Conservation (phyloP, 1,140 invertebrate species). For the Calephelis virginiensis region DNA sequence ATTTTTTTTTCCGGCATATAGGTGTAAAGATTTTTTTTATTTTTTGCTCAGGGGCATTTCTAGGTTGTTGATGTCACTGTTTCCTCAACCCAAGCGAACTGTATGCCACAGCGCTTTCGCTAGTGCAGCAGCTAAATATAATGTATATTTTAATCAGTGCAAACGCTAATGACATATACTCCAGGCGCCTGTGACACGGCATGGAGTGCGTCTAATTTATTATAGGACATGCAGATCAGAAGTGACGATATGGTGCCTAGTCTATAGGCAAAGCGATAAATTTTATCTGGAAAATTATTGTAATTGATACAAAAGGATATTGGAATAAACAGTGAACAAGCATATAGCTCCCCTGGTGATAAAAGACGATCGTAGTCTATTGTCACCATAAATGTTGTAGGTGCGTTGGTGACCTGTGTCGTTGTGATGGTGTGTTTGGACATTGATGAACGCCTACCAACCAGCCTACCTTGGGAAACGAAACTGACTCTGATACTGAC, state of each 20-base stretch:
- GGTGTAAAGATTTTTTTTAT: too few species aligned
- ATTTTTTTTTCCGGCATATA: too few species aligned
- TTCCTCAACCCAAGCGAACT: too few species aligned
- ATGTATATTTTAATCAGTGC: constrained; percentile 12
- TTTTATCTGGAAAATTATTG: background rate
- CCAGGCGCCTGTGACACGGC: constrained; percentile 4
- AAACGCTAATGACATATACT: constrained; percentile 14
- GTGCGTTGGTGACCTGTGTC: too few species aligned
- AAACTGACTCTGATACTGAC: too few species aligned
- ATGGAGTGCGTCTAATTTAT: constrained; percentile 11
- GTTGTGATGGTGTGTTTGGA: background rate
- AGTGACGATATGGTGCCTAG: background rate
- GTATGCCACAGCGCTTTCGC: too few species aligned
- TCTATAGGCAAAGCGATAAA: background rate
- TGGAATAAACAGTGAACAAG: background rate
- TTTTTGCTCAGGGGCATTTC: too few species aligned
- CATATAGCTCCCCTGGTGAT: too few species aligned
- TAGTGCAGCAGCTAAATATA: background rate
- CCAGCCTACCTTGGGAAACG: too few species aligned
- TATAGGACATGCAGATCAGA: constrained; percentile 15
- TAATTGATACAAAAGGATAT: background rate
- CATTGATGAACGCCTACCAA: background rate
- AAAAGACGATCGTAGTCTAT: background rate
- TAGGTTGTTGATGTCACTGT: too few species aligned
- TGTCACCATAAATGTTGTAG: background rate